These are phyloP conservation scores for Chelonoidis abingdonii DNA, from an alignment of 2,113 vertebrate genomes.

Conservation along the genomic window DNA sequence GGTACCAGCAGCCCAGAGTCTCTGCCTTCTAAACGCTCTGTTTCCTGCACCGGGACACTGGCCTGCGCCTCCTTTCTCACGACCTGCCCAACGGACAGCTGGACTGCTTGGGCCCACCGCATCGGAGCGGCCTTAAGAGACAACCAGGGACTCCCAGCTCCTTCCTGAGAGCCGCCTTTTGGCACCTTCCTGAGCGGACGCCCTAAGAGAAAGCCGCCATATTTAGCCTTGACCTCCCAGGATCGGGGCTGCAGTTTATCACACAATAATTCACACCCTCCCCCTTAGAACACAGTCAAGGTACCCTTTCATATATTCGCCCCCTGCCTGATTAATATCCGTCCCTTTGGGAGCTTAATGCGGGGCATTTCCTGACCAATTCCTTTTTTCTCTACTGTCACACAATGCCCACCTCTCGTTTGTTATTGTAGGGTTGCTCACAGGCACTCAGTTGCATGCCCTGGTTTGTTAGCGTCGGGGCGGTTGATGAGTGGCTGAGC, in stretches of 20 bases:
- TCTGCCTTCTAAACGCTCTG: conserved; percentile 55
- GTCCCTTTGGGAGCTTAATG: neutral
- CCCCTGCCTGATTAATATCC: neutral
- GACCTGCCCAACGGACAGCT: conserved; percentile 60
- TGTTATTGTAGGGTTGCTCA: neutral
- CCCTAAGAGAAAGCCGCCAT: neutral
- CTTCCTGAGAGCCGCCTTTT: neutral
- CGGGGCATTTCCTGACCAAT: neutral
- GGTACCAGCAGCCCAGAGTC: conserved; percentile 48
- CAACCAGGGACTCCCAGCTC: neutral
- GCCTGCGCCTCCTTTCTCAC: conserved; percentile 70
- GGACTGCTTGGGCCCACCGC: conserved; percentile 29
- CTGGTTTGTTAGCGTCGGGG: too few relatives aligned
- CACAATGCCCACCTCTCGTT: neutral
- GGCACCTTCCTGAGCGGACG: neutral
- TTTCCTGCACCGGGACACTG: conserved; percentile 67
- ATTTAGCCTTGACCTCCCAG: neutral
- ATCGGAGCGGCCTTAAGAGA: neutral
- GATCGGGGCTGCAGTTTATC: neutral
- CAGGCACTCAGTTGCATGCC: neutral
- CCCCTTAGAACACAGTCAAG: neutral
- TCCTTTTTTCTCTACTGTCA: neutral
- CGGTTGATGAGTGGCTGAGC: too few relatives aligned
- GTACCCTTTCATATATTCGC: neutral
- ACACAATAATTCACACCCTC: neutral